Percentiles rank a stretch among this genome's conserved stretches.
phyloP scores from a whole-genome alignment of 2,113 vertebrate species.

The Emydocephalus ijimae region DNA sequence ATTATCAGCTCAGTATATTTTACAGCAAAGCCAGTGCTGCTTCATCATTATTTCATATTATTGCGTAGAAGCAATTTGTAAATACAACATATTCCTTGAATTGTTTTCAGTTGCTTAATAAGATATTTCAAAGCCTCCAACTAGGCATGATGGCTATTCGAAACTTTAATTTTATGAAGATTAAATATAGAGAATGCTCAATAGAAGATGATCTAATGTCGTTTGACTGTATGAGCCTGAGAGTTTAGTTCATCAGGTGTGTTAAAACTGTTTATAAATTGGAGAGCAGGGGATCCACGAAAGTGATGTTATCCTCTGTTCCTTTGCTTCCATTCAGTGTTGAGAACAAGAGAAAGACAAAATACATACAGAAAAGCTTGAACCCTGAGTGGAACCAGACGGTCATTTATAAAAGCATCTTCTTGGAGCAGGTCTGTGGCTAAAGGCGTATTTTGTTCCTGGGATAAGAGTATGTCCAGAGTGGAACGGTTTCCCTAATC shows the following conservation, averaged over 20 bases:
- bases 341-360: constrained; percentile 94
- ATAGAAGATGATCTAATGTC: background rate
- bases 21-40: constrained; percentile 35
- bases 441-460: constrained; percentile 2
- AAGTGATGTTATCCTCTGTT: constrained; percentile 42
- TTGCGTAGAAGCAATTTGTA: constrained; percentile 1
- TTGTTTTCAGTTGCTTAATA: background rate
- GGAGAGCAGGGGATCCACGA: constrained; percentile 18
- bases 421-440: constrained; percentile 87
- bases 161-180: constrained; percentile 29
- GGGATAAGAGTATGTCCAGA: background rate
- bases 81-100: background rate
- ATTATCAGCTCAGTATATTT: constrained; percentile 9
- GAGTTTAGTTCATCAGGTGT: background rate
- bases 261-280: background rate
- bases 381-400: constrained; percentile 99
- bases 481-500: background rate
- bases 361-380: constrained; percentile 91
- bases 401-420: constrained; percentile 98
- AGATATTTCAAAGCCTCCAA: background rate
- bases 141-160: constrained; percentile 10
- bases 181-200: background rate
- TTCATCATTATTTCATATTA: constrained; percentile 19
- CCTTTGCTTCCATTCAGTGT: constrained; percentile 78
- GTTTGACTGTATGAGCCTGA: constrained; percentile 9